Conservation (phyloP, 2,113 vertebrate genomes). For the Cepphus grylle region DNA sequence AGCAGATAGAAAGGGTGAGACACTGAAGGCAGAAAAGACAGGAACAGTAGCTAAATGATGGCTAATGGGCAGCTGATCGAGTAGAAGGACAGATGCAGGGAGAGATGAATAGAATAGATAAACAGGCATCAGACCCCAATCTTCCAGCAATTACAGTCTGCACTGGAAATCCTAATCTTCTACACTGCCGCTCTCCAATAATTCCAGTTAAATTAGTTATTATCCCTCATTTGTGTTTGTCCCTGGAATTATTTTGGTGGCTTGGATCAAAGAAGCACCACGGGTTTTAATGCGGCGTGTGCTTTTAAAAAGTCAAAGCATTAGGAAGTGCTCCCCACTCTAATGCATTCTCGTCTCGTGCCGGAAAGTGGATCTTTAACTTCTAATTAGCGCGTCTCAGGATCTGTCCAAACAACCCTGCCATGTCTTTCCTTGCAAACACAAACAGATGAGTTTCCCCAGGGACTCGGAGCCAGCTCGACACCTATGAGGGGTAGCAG, state of each 20-base stretch:
- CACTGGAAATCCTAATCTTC: constrained; percentile 55
- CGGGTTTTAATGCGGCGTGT: constrained; percentile 36
- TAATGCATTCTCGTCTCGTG: constrained; percentile 17
- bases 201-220: constrained; percentile 65
- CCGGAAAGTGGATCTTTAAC: constrained; percentile 52
- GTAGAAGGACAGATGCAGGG: constrained; percentile 53
- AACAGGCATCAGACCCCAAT: constrained; percentile 51
- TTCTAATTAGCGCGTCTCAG: constrained; percentile 60
- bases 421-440: constrained; percentile 20
- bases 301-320: constrained; percentile 31
- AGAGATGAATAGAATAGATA: constrained; percentile 55
- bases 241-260: constrained; percentile 50
- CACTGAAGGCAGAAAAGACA: background rate
- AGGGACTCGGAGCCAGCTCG: background rate
- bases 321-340: constrained; percentile 9
- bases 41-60: constrained; percentile 28
- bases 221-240: constrained; percentile 56
- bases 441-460: constrained; percentile 53
- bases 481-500: constrained; percentile 14
- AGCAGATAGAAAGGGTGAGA: constrained; percentile 35
- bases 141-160: constrained; percentile 46
- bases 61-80: constrained; percentile 36
- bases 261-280: constrained; percentile 47
- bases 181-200: constrained; percentile 25
- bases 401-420: constrained; percentile 58